Conservation (phyloP, 2,797 vertebrate genomes). For the Platalea minor region DNA sequence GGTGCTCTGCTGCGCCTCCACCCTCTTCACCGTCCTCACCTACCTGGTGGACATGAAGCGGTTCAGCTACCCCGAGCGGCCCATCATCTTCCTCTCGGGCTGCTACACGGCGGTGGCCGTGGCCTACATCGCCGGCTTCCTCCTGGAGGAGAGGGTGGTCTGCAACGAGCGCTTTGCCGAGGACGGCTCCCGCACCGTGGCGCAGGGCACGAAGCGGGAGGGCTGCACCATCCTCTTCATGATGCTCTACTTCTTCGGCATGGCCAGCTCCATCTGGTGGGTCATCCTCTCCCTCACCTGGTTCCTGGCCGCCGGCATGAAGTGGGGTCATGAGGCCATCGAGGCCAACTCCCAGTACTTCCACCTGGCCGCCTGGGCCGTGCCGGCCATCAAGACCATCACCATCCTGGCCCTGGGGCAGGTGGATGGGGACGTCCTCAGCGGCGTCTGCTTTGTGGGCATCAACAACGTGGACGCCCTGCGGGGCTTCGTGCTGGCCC, state of each 20-base stretch:
- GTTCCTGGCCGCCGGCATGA: slow-evolving; percentile 96
- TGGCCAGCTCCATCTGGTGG: slow-evolving; percentile 99
- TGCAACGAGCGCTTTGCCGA: slow-evolving; percentile 90
- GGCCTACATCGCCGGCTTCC: slow-evolving; percentile 91
- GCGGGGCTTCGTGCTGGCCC: slow-evolving; percentile 91
- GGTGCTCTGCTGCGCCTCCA: slow-evolving; percentile 91
- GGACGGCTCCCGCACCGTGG: slow-evolving; percentile 89
- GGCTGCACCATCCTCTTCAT: slow-evolving; percentile 98
- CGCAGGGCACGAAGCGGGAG: slow-evolving; percentile 94
- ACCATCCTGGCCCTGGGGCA: slow-evolving; percentile 92
- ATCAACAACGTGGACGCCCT: slow-evolving; percentile 92
- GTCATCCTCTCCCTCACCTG: slow-evolving; percentile 94
- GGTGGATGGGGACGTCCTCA: slow-evolving; percentile 92
- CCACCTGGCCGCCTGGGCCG: slow-evolving; percentile 94
- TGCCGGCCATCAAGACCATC: slow-evolving; percentile 94
- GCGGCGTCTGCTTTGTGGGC: slow-evolving; percentile 93
- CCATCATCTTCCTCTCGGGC: slow-evolving; percentile 94
- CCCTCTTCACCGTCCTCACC: slow-evolving; percentile 92
- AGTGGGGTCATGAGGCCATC: slow-evolving; percentile 96
- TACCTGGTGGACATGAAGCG: slow-evolving; percentile 97
- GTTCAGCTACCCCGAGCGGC: slow-evolving; percentile 94
- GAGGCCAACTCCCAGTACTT: slow-evolving; percentile 98
- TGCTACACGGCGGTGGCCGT: slow-evolving; percentile 94
- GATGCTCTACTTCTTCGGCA: slow-evolving; percentile 98
- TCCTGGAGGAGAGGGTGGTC: slow-evolving; percentile 90